Base-by-base conservation (phyloP, 30 jellyfish, hydroid and myxozoan species). In the Morbakka virulenta region DNA sequence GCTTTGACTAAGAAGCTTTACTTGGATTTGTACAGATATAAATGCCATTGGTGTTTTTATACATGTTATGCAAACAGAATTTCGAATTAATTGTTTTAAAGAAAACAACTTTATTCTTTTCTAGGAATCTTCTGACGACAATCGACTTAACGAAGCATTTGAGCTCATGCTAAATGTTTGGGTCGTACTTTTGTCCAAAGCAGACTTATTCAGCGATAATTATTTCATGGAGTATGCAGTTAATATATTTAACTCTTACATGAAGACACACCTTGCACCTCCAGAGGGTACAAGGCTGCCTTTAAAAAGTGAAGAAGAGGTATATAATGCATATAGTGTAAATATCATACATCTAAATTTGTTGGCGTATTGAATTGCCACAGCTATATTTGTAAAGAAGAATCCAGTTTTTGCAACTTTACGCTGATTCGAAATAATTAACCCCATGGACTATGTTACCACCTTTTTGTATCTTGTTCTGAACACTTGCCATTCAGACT, bases 281-380 rank as follows among this genome's bases (percentile, higher is more conserved):
- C 96, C 99, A 12, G 96, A 93, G 13, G 99, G 99, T 3, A 63
- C 81, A 3, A 81, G 96, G 51, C 57, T 3, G 17, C 76, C 83
- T 49, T 87, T 36, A 41, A 0, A 27, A 35, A 76, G 64, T 12
- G 84, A 61, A 22, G 63, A 51, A 69, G 82, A 82, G 86, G 94
- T 29, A 67, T 12, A 32, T 28, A n/a, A n/a, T n/a, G n/a, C n/a
- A n/a, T n/a, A n/a, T n/a, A n/a, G n/a, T n/a, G n/a, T n/a, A n/a
- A n/a, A n/a, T n/a, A n/a, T n/a, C n/a, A n/a, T n/a, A n/a, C n/a
- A n/a, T n/a, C n/a, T n/a, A n/a, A n/a, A n/a, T n/a, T n/a, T n/a
- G n/a, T n/a, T n/a, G n/a, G n/a, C n/a, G n/a, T n/a, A n/a, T n/a
- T n/a, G n/a, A n/a, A n/a, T n/a, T n/a, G n/a, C n/a, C n/a, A n/a